Evolutionary conservation across 2,113 vertebrate species (phyloP), one percentile per base, ranked within the genome.

Genomic region (Pholis gunnellus): DNA sequence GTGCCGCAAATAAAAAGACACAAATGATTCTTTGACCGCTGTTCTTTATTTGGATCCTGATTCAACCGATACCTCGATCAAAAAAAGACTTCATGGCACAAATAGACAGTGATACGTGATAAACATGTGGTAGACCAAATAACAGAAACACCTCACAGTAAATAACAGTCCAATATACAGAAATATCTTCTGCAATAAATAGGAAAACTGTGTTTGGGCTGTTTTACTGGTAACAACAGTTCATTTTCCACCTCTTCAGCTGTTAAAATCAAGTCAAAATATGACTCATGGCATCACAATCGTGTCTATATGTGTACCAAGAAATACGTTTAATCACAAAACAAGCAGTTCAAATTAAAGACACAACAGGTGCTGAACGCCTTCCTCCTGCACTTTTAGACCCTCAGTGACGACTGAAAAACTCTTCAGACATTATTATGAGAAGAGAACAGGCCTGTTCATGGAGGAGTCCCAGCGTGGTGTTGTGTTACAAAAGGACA

Each of bases 401-500:
- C 64, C 59, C 46, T 74, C 54, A 48, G 31, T 70, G 65, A 68
- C 48, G 52, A 63, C 18, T 52, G 50, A 52, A 61, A 69, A 69
- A 70, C 56, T 56, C 57, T 44, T 22, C 25, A 76, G 57, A 65
- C 44, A 18, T 38, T 38, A 50, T 36, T 57, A 72, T 9, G 52
- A 60, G 29, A 66, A 65, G 25, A 54, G 56, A 77, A 44, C 44
- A 5, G 64, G 50, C 34, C 73, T 66, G 48, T 66, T 48, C 27
- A 38, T 40, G 42, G 66, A 72, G 71, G 56, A 56, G 69, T 75
- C 81, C 22, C 64, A 22, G 65, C 48, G 42, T 27, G 74, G 73
- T 75, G 48, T 82, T 48, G 22, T 27, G 75, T 87, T 89, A 57
- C 81, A 72, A 10, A 71, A 36, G 13, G 36, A 76, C 79, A 87